Conservation (phyloP, 2,797 vertebrate genomes). For the Xyrichtys novacula region DNA sequence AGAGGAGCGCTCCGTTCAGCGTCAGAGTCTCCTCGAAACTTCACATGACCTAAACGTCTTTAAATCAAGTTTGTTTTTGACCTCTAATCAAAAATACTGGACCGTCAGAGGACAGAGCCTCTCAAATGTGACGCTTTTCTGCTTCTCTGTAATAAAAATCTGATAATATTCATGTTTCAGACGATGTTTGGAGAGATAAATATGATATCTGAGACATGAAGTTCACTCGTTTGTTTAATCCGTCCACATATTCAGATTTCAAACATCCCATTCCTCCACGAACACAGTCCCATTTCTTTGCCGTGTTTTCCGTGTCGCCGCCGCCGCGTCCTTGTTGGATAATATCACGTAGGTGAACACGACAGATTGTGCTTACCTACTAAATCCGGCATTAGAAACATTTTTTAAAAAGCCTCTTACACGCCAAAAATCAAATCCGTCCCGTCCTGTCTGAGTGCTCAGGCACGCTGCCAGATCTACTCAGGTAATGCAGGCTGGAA, state of each 20-base stretch:
- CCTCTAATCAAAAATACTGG: not conserved
- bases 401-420: constrained; percentile 84
- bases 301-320: not conserved
- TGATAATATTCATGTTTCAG: too few species aligned
- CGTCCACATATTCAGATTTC: too few species aligned
- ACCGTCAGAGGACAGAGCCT: not conserved
- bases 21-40: too few species aligned
- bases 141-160: not conserved
- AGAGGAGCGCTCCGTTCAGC: too few species aligned
- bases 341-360: constrained; percentile 78
- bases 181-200: too few species aligned
- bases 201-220: too few species aligned
- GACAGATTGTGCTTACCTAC: constrained; percentile 84
- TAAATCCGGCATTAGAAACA: constrained; percentile 84
- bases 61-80: not conserved
- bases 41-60: too few species aligned
- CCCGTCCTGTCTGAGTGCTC: constrained; percentile 78
- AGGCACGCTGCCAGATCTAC: constrained; percentile 79
- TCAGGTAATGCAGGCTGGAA: constrained; percentile 82
- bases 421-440: constrained; percentile 79
- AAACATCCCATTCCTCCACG: not conserved
- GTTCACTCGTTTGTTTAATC: too few species aligned
- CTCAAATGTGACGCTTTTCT: not conserved
- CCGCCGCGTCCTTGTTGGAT: constrained; percentile 64
- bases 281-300: constrained; percentile 3